Evolutionary conservation across 2,888 invertebrate genomes (phyloP).

Genomic region (Bruchidius siliquastri): DNA sequence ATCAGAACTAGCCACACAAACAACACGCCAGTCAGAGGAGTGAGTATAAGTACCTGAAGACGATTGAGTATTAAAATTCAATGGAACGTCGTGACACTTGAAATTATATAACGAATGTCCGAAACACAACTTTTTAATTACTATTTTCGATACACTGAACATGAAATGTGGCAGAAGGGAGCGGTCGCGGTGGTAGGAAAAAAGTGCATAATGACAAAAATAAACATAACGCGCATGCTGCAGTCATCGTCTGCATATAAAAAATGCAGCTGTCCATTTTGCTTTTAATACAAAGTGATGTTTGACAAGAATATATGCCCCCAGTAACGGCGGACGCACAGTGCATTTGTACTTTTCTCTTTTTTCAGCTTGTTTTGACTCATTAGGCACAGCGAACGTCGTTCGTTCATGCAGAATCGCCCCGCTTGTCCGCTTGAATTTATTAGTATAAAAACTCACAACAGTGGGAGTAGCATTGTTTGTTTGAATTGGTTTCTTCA

Average conservation of each 20-base stretch:
- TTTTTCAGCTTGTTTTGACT: constrained; percentile 8
- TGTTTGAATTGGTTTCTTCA: no score
- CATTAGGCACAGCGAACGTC: constrained; percentile 13
- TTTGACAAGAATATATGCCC: constrained; percentile 20
- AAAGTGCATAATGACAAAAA: neutral
- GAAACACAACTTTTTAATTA: no score
- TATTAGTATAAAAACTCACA: constrained; percentile 17
- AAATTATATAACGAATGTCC: no score
- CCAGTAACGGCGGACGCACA: neutral
- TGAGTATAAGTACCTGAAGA: no score
- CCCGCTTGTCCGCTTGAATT: constrained; percentile 18
- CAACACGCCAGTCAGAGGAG: no score
- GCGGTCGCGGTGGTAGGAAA: no score
- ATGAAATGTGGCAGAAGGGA: no score
- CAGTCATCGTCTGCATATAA: constrained; percentile 3
- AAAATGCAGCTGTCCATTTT: constrained; percentile 23
- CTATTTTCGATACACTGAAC: no score
- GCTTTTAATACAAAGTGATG: constrained; percentile 23
- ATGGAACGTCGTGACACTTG: no score
- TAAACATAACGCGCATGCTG: neutral
- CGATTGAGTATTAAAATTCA: no score
- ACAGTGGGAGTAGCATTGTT: neutral
- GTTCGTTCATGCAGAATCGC: constrained; percentile 5
- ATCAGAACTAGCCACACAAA: no score
- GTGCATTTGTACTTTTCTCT: constrained; percentile 15